A percentile compares a stretch with the other conserved stretches of the same genome.
Conservation (phyloP, 2,888 invertebrate genomes). For the Stomorhina lunata region DNA sequence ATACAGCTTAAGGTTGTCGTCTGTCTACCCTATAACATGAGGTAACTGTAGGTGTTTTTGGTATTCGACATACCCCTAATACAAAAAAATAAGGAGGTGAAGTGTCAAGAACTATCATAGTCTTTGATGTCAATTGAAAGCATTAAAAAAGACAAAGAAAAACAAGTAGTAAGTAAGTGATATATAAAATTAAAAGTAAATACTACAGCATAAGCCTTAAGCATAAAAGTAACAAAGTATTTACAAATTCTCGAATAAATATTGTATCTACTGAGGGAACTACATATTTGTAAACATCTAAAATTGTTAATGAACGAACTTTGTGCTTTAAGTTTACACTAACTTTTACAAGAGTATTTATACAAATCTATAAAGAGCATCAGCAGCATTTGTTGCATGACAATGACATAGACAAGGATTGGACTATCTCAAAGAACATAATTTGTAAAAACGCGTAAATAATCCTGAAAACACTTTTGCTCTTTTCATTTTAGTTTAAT, state of each 20-base stretch:
- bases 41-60: too few species aligned
- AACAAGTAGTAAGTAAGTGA: constrained; percentile 41
- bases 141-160: not conserved
- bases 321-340: constrained; percentile 38
- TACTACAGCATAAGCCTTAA: not conserved
- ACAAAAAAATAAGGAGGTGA: not conserved
- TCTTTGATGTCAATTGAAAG: not conserved
- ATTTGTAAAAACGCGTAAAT: constrained; percentile 61
- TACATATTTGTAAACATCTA: constrained; percentile 1
- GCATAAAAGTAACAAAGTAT: constrained; percentile 38
- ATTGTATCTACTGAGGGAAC: not conserved
- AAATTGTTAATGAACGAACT: constrained; percentile 12
- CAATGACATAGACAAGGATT: constrained; percentile 31
- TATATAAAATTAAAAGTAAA: not conserved
- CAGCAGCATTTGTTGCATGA: constrained; percentile 58
- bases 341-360: constrained; percentile 5
- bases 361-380: constrained; percentile 43
- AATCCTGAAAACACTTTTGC: constrained; percentile 21
- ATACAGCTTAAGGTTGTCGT: too few species aligned
- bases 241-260: constrained; percentile 41
- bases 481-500: not conserved
- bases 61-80: too few species aligned
- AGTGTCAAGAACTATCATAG: not conserved
- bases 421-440: constrained; percentile 52
- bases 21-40: too few species aligned